A percentile compares a stretch with the other conserved stretches of the same genome.
Conservation (phyloP, 2,797 vertebrate genomes). For the Merluccius polli region DNA sequence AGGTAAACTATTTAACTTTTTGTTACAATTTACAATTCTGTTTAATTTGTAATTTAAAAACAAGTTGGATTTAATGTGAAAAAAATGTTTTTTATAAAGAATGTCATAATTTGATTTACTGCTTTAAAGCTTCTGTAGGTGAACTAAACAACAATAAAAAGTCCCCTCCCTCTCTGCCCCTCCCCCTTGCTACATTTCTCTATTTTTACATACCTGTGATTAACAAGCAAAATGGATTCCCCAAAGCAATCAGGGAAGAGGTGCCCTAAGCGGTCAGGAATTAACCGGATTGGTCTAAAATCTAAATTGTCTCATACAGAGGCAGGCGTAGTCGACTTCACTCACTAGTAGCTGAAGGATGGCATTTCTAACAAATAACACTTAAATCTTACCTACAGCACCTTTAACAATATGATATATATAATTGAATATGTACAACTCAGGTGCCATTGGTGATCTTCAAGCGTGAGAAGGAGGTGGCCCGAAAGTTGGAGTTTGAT, state of each 20-base stretch:
- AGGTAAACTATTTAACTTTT: no score
- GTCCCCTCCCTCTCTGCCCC: background rate
- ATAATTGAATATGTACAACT: constrained; percentile 7
- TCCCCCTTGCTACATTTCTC: no score
- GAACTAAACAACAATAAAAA: background rate
- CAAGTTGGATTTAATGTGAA: background rate
- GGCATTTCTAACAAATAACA: no score
- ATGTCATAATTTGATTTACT: no score
- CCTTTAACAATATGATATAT: no score
- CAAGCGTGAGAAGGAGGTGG: constrained; percentile 91
- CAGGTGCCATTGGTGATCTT: constrained; percentile 91
- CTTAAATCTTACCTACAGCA: no score
- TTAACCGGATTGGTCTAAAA: background rate
- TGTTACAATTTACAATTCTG: no score
- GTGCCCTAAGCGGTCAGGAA: background rate
- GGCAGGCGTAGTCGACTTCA: background rate
- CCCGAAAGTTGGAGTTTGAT: constrained; percentile 89
- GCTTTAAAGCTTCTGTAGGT: background rate
- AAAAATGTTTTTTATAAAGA: no score
- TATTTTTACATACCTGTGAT: background rate
- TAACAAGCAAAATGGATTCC: background rate
- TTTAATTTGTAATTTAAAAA: background rate
- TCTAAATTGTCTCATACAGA: background rate
- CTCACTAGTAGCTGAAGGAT: background rate
- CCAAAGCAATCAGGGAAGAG: background rate